Conservation (phyloP, 2,797 vertebrate species). For the Cirrhinus mrigala region DNA sequence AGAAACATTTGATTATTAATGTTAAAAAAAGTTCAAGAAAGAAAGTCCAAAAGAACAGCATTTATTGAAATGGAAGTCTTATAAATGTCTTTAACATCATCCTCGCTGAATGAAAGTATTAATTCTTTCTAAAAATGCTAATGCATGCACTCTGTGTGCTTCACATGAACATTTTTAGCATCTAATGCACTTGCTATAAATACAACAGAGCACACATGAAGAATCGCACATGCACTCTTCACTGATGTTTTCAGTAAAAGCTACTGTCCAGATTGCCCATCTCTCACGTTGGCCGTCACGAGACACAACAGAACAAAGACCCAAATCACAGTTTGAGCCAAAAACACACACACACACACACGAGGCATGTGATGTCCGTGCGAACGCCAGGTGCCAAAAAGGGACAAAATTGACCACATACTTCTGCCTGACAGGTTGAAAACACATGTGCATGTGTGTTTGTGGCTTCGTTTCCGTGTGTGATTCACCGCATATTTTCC, state of each 20-base stretch:
- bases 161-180: not conserved
- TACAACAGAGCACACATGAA: slow-evolving; percentile 20
- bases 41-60: not conserved
- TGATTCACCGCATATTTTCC: not conserved
- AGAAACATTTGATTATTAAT: not conserved
- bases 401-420: not conserved
- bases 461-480: not conserved
- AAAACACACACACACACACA: slow-evolving; percentile 15
- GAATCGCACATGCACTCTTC: not conserved
- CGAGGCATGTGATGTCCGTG: not conserved
- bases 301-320: slow-evolving; percentile 49
- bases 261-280: not conserved
- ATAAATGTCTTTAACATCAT: no score
- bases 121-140: not conserved
- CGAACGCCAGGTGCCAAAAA: not conserved
- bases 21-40: not conserved
- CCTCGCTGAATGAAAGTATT: not conserved
- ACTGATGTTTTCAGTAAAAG: slow-evolving; percentile 25
- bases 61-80: not conserved
- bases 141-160: not conserved
- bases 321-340: not conserved
- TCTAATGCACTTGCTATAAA: not conserved
- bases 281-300: slow-evolving; percentile 72
- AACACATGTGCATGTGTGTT: slow-evolving; percentile 39
- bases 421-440: not conserved